Base-by-base conservation (phyloP, 37 sponge, comb jelly and placozoan species). In the Amphimedon queenslandica region DNA sequence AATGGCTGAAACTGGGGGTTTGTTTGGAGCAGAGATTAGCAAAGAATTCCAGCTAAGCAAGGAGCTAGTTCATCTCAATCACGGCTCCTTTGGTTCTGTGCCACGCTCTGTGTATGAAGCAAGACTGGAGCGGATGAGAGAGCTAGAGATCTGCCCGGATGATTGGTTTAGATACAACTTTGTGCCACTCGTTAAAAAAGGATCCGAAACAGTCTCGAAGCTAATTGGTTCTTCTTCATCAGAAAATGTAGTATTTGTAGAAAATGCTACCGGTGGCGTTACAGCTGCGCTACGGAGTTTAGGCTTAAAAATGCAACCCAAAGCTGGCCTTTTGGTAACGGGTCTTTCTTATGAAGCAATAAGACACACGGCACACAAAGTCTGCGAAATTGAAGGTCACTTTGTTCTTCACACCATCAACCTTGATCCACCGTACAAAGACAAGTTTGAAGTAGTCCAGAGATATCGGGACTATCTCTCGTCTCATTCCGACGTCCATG, bases 41-140 rank as follows among this genome's bases (percentile, higher is more conserved):
- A 40, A 74, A 16, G 24, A 32, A 10, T 87, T 83, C 33, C 33
- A 47, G 51, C 51, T 83, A 25, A 56, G 64, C 27, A 18, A 66
- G 25, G 79, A 70, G 11, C 33, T 33, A 2, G 35, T 51, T 3
- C 77, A 78, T 38, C 39, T 58, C 23, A 88, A 88, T 55, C 83
- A 83, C 29, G 83, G 84, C 41, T 77, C 89, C 16, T 83, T 78
- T 58, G 84, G 84, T 10, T 40, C 75, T 27, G 79, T 88, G 4
- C 84, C 89, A 23, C 21, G 69, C 6, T 57, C 79, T 23, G 69
- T 88, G 11, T 51, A 30, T 18, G 69, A 43, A 25, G 37, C 56
- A 1, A 70, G 61, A 24, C 23, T 20, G 0, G 27, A 55, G 21
- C 66, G 71, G 16, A 63, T 69, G 21, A 42, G 28, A n/a, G 33